Evolutionary conservation across 1,140 invertebrate genomes (phyloP).

Genomic region (Megalopta genalis): DNA sequence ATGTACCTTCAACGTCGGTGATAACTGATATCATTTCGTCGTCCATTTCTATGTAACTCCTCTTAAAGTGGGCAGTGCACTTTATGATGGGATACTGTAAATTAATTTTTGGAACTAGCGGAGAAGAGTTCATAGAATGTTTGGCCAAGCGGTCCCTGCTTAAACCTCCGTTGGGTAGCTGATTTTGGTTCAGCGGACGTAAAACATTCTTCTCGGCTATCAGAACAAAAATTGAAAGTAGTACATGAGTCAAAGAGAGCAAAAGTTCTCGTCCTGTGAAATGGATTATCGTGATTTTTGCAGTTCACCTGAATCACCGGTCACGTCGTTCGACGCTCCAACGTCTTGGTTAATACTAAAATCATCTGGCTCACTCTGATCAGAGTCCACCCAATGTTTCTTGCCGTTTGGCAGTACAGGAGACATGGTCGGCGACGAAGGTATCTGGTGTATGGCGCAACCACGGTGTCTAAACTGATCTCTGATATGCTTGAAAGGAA

Average conservation of each 20-base stretch:
- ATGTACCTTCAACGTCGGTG: constrained; percentile 83
- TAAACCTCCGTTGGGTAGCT: constrained; percentile 71
- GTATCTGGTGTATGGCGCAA: constrained; percentile 73
- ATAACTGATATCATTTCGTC: constrained; percentile 84
- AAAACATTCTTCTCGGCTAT: constrained; percentile 76
- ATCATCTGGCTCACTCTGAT: constrained; percentile 76
- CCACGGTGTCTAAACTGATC: constrained; percentile 74
- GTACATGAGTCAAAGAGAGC: background rate
- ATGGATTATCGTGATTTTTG: background rate
- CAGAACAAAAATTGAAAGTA: constrained; percentile 3
- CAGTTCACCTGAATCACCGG: constrained; percentile 66
- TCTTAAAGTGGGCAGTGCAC: constrained; percentile 81
- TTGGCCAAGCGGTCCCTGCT: constrained; percentile 72
- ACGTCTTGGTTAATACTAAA: constrained; percentile 67
- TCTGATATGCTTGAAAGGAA: constrained; percentile 84
- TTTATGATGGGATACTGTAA: constrained; percentile 78
- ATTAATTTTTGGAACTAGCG: constrained; percentile 72
- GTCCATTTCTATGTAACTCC: constrained; percentile 82
- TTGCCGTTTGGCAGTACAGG: constrained; percentile 71
- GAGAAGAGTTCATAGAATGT: constrained; percentile 69
- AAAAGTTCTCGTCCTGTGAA: background rate
- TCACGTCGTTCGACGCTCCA: constrained; percentile 57
- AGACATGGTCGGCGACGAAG: constrained; percentile 69
- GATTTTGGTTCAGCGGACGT: constrained; percentile 77
- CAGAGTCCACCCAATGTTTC: constrained; percentile 74